Base-by-base conservation (phyloP, 2,888 invertebrate genomes). In the Diploptera punctata region DNA sequence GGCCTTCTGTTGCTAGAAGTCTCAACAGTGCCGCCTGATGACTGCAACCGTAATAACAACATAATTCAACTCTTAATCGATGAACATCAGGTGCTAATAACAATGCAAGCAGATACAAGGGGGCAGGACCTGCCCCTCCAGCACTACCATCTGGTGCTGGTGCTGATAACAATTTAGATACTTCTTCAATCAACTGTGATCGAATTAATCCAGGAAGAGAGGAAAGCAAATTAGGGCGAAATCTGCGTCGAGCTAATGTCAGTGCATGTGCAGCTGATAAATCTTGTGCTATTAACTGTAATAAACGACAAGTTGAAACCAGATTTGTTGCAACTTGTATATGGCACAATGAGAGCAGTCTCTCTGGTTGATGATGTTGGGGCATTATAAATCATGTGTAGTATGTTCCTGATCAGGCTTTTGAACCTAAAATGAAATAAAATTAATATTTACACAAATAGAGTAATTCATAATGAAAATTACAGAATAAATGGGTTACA, bases 1-100 rank as follows among this genome's bases (percentile, higher is more conserved):
- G 77, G 13, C 83, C 84, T 70, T 84, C 83, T 0, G 77, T 76
- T 0, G 82, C 80, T 13, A 84, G 75, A n/a, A 84, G 78, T 38
- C 81, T 80, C 1, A 84, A 75, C 13, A 84, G 72, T 1, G 82
- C 82, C 2, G 82, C 81, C 75, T 84, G 84, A 75, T 84, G 83
- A 44, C 83, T 83, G 75, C 84, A 84, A 16, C 84, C 84, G 70
- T 84, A 84, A 73, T 84, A 84, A 76, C 84, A 84, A 76, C 84
- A 84, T 1, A 84, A 78, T 73, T 83, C 82, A 13, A 84, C 81
- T 54, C 80, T 79, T 33, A 84, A 77, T 19, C 79, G 78, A 54
- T 80, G 81, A 26, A 84, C 81, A 69, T 84, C 83, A 19, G 80
- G 81, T 3, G 81, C 82, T 2, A 84, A 78, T 49, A 84, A 79